phyloP scores from a whole-genome alignment of 2,888 invertebrate genomes.

The Chaitophorus viminalis region DNA sequence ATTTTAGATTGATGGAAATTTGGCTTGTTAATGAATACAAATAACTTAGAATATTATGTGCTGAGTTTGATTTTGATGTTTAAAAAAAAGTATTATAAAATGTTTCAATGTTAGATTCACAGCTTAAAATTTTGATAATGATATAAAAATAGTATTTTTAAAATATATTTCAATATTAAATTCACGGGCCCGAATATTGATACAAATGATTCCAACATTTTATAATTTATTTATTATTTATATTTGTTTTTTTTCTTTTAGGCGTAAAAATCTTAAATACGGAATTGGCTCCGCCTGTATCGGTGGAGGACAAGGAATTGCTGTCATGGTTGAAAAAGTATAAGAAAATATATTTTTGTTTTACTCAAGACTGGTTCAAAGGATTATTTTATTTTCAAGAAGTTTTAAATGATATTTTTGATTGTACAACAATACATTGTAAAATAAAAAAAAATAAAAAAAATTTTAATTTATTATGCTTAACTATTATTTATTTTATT shows the following conservation, averaged over 20 bases:
- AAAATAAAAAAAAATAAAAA: not conserved
- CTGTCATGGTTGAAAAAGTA: conserved; percentile 81
- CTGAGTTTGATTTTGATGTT: too few relatives aligned
- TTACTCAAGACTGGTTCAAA: conserved; percentile 39
- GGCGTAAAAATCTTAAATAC: conserved; percentile 84
- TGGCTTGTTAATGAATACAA: too few relatives aligned
- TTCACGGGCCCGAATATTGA: too few relatives aligned
- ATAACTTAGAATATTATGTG: too few relatives aligned
- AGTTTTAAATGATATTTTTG: not conserved
- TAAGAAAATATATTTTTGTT: conserved; percentile 10
- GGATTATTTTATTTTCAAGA: conserved; percentile 22
- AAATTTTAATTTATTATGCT: conserved; percentile 64
- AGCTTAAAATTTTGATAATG: too few relatives aligned
- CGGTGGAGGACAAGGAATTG: conserved; percentile 98
- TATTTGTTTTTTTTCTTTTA: conserved; percentile 67
- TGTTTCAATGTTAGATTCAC: too few relatives aligned
- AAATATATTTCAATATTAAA: not conserved
- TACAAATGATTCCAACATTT: too few relatives aligned
- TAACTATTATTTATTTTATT: conserved; percentile 15
- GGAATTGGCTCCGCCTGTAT: conserved; percentile 97
- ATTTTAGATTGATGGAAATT: too few relatives aligned
- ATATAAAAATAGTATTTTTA: too few relatives aligned
- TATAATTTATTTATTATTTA: too few relatives aligned
- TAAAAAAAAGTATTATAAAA: too few relatives aligned
- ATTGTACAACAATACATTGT: too few relatives aligned